Base-by-base conservation (phyloP, 2,888 invertebrate genomes). In the Cristatella mucedo region DNA sequence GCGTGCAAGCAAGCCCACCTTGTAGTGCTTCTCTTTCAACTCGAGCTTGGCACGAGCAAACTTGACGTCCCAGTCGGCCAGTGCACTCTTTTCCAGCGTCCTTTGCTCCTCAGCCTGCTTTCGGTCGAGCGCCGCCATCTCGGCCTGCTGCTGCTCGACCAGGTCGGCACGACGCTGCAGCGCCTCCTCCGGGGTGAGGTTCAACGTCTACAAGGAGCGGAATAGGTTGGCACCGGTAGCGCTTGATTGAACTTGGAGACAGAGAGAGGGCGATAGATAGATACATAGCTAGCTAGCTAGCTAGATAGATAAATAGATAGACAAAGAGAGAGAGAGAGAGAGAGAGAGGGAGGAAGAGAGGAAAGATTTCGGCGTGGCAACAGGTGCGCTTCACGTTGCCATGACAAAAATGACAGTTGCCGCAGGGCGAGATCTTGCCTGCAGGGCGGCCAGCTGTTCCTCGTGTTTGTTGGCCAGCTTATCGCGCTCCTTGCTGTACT, bases 11-110 rank as follows among this genome's bases (percentile, higher is more conserved):
- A n/a, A 26, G 7, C 13, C 33, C 41, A 60, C 60, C 55, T 57
- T 59, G 49, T 61, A 61, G 43, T 61, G 61, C 44, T 51, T 57
- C 41, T 61, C 59, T 48, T 57, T 58, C 21, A 59, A 46, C 19
- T 55, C 51, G 4, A 61, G 53, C 41, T 61, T 58, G 24, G 58
- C 58, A n/a, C 54, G 48, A n/a, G 59, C 59, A 47, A 49, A 59
- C 20, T 46, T 43, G 2, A 59, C 56, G 43, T 61, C 58, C 58
- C 61, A 61, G 47, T 61, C 58, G 13, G 54, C 47, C n/a, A 57
- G 49, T 2, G 59, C 57, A 4, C 51, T 52, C 6, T 46, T 44
- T 44, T 57, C 52, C 4, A 55, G 50, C 4, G 50, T 49, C 16
- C 44, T 45, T 47, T 56, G 54, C 44, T 61, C 59, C 7, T 47